Evolutionary conservation across 2,113 vertebrate genomes (phyloP).

Genomic region (Sinocyclocheilus grahami): DNA sequence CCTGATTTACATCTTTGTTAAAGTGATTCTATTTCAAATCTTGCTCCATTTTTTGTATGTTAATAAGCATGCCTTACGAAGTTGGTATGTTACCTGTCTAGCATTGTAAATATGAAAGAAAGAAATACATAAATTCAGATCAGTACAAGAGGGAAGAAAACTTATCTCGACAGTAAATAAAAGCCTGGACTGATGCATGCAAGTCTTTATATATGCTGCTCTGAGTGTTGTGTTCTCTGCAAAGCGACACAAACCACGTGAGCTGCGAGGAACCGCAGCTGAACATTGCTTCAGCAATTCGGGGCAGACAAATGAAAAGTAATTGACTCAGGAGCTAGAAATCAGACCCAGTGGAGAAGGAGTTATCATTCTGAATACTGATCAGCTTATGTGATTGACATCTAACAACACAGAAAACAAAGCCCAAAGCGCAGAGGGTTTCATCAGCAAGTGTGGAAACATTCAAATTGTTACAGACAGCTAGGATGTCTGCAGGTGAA

Average conservation of each 20-base stretch:
- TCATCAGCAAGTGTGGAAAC: conserved; percentile 54
- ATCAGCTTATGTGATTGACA: conserved; percentile 69
- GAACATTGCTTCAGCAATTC: conserved; percentile 44
- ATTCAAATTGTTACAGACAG: conserved; percentile 53
- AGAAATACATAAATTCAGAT: not conserved
- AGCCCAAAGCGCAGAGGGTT: conserved; percentile 58
- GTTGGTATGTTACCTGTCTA: not conserved
- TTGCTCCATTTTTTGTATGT: not conserved
- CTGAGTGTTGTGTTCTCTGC: not conserved
- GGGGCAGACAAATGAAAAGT: conserved; percentile 67
- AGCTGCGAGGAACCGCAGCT: conserved; percentile 17
- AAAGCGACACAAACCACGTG: not conserved
- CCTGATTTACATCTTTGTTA: not conserved
- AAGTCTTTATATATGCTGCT: not conserved
- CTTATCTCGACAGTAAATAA: not conserved
- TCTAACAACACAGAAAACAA: conserved; percentile 67
- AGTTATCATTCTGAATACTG: conserved; percentile 63
- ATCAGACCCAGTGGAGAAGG: conserved; percentile 64
- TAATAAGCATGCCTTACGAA: not conserved
- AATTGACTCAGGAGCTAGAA: conserved; percentile 67
- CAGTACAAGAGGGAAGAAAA: not conserved
- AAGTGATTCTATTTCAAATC: not conserved
- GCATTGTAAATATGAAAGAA: not conserved
- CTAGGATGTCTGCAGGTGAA: conserved; percentile 42
- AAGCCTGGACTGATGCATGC: not conserved